Evolutionary conservation across 2,113 vertebrate genomes (phyloP), one percentile per base, ranked within the genome.

Genomic region (Nerophis ophidion): DNA sequence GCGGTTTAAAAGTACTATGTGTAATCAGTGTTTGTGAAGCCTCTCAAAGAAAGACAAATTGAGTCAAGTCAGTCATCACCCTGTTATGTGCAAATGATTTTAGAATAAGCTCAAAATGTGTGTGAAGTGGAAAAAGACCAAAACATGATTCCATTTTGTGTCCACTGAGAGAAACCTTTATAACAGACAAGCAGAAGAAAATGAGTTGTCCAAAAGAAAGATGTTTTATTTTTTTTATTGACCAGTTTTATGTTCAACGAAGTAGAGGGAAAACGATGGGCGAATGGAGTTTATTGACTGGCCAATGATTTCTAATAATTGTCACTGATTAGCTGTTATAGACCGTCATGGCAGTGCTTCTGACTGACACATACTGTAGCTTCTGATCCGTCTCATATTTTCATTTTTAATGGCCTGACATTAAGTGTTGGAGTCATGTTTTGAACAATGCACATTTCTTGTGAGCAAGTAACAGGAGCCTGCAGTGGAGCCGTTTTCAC

Each of bases 241-340:
- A 50, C 76, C 54, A 65, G 86, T 85, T 64, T 85, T 70, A 86
- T 84, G 84, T 84, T 88, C 76, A 86, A 84, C 80, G 82, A 80
- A 61, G 68, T 52, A 19, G 60, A 71, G 73, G 68, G 62, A 42
- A 77, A 79, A 71, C 70, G 65, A 66, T 73, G 65, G 66, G 67
- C 81, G 74, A 81, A 77, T 75, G 67, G 61, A 60, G 70, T 81
- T 75, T 82, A 78, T 75, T 68, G 61, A 60, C 78, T 70, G 62
- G 76, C 77, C 72, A 61, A 52, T 80, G 77, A 82, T 83, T 85
- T 68, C 81, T 70, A 15, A 54, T 68, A 66, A 71, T 74, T 80
- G 67, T 81, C 73, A 72, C 70, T 80, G 79, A 82, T 88, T 74
- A 75, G 75, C 76, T 87, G 76, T 79, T 74, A 62, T 68, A 72